A percentile compares a stretch with the other conserved stretches of the same genome.
phyloP scores from a whole-genome alignment of 2,888 invertebrate genomes.

The Norana najaformis region DNA sequence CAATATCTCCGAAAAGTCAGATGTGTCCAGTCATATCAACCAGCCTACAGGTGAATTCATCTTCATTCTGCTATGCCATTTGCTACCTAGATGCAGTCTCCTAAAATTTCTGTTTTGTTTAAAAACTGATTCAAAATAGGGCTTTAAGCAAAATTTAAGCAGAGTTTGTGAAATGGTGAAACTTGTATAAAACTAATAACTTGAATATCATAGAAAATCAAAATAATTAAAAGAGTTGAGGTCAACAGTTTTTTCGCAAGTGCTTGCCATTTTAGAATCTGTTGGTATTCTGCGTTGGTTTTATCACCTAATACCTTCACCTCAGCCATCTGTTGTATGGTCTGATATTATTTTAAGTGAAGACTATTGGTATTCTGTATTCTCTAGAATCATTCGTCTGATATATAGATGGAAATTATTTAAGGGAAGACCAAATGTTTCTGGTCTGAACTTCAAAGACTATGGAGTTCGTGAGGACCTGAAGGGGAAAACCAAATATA shows the following conservation, averaged over 20 bases:
- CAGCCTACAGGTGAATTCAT: neutral
- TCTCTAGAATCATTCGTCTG: no score
- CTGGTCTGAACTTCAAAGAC: neutral
- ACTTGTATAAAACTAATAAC: neutral
- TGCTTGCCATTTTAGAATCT: neutral
- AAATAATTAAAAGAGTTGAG: neutral
- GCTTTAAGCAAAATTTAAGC: neutral
- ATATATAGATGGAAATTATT: neutral
- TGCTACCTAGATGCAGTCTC: neutral
- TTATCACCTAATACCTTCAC: no score
- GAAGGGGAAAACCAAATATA: neutral
- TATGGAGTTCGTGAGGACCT: neutral
- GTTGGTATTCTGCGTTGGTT: no score
- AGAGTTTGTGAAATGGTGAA: neutral
- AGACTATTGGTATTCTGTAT: no score
- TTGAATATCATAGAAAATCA: neutral
- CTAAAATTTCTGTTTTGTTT: neutral
- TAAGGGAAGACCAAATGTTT: neutral
- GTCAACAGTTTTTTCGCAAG: neutral
- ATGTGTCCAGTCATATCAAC: slow-evolving; percentile 39
- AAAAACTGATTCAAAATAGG: neutral
- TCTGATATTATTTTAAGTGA: no score
- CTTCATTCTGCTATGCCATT: neutral
- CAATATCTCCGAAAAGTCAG: slow-evolving; percentile 66
- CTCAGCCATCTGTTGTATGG: no score